Evolutionary conservation across 2,113 vertebrate species (phyloP), one percentile per base, ranked within the genome.

Genomic region (Eptesicus fuscus): DNA sequence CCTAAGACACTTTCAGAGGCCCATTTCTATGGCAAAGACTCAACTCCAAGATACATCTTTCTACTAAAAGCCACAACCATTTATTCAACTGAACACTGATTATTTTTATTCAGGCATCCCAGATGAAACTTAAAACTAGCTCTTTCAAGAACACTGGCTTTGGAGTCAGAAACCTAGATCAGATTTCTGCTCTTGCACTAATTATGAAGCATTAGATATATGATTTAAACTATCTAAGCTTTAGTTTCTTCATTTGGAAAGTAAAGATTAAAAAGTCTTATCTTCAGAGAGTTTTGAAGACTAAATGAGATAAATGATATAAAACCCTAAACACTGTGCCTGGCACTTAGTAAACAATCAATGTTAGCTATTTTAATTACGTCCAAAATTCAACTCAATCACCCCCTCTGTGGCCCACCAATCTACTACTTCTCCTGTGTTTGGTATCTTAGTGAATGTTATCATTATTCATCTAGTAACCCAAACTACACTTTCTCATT

Each of bases 241-340:
- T 80, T 69, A 79, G 71, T 87, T 97, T 95, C 47, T 95, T 95
- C n/a, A 69, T 35, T 67, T 73, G 73, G 47, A 80, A 91, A 77
- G 20, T 71, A 28, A 63, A 53, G 16, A 94, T 69, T 92, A 87
- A 91, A 90, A 94, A 77, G 42, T 90, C 76, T 89, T 74, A 93
- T 92, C 37, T 91, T 94, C 44, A 88, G 49, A 91, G 49, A 59
- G 16, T 20, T 92, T 9, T 80, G 53, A 94, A 96, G 65, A 95
- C 74, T 93, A 95, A 95, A 83, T 82, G 76, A 95, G 44, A 65
- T 79, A 88, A 95, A 91, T 79, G 35, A 91, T 49, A 80, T 37
- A 86, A 83, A 96, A 95, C 47, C 35, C 44, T 92, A 95, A 89
- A n/a, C 47, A 93, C 12, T 84, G 35, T 88, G 56, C 20, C 23